phyloP scores from a whole-genome alignment of 2,888 invertebrate genomes.

The Bombylius discolor region DNA sequence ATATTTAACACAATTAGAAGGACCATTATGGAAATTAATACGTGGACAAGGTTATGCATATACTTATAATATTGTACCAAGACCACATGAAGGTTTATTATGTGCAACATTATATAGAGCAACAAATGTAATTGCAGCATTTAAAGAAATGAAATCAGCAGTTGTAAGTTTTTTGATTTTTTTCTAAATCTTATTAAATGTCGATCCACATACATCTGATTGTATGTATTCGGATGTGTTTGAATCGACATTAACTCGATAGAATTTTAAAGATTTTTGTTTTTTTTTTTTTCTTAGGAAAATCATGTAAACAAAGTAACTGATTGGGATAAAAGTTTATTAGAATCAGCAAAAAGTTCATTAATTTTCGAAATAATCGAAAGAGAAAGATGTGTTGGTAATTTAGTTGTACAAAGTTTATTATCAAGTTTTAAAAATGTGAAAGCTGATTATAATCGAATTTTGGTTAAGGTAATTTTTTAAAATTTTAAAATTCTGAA shows the following conservation, averaged over 20 bases:
- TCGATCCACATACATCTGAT: too few species aligned
- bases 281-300: slow-evolving; percentile 3
- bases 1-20: slow-evolving; percentile 53
- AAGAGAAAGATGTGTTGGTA: slow-evolving; percentile 63
- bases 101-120: slow-evolving; percentile 62
- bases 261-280: too few species aligned
- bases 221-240: too few species aligned
- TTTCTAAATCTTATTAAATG: too few species aligned
- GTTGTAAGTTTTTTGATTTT: neutral
- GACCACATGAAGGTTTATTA: slow-evolving; percentile 55
- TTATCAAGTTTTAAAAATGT: slow-evolving; percentile 56
- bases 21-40: slow-evolving; percentile 79
- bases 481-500: neutral
- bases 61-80: slow-evolving; percentile 52
- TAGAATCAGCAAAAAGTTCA: slow-evolving; percentile 74
- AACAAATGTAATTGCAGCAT: slow-evolving; percentile 66
- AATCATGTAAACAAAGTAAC: slow-evolving; percentile 10
- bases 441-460: slow-evolving; percentile 47
- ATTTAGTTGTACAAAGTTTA: slow-evolving; percentile 59
- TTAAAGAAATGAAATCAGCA: slow-evolving; percentile 51
- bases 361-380: slow-evolving; percentile 77
- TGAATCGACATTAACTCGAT: too few species aligned
- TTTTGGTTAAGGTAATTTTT: slow-evolving; percentile 12
- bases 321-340: slow-evolving; percentile 57
- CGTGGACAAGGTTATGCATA: slow-evolving; percentile 79